Percentiles rank a stretch among this genome's conserved stretches.
phyloP scores from a whole-genome alignment of 2,797 vertebrate genomes.

The Sebastes nivosus region DNA sequence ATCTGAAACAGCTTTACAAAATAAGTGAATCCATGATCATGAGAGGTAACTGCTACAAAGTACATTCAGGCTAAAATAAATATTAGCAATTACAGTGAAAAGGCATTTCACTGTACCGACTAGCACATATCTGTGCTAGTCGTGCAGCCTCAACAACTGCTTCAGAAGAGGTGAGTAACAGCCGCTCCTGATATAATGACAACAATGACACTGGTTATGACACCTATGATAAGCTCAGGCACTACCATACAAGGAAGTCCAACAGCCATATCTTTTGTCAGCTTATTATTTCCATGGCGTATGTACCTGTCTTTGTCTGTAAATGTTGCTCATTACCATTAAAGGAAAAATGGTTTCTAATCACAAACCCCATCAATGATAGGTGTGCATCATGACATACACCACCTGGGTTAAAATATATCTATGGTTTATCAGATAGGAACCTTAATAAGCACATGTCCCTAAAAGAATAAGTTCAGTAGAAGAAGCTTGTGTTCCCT shows the following conservation, averaged over 20 bases:
- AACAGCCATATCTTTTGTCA: conserved; percentile 1
- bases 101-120: background rate
- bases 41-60: background rate
- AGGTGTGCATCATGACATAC: background rate
- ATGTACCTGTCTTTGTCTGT: background rate
- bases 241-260: conserved; percentile 33
- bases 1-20: conserved; percentile 1
- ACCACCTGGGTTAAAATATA: background rate
- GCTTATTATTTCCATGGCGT: background rate
- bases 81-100: background rate
- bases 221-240: conserved; percentile 12
- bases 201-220: conserved; percentile 28
- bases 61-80: background rate
- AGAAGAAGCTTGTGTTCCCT: background rate
- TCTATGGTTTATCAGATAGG: background rate
- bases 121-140: background rate
- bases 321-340: background rate
- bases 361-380: background rate
- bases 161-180: background rate
- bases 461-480: background rate
- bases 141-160: background rate
- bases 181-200: conserved; percentile 16
- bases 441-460: background rate
- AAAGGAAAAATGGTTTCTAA: background rate
- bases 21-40: background rate